Evolutionary conservation across 2,113 vertebrate species (phyloP).

Genomic region (Oryzias javanicus): DNA sequence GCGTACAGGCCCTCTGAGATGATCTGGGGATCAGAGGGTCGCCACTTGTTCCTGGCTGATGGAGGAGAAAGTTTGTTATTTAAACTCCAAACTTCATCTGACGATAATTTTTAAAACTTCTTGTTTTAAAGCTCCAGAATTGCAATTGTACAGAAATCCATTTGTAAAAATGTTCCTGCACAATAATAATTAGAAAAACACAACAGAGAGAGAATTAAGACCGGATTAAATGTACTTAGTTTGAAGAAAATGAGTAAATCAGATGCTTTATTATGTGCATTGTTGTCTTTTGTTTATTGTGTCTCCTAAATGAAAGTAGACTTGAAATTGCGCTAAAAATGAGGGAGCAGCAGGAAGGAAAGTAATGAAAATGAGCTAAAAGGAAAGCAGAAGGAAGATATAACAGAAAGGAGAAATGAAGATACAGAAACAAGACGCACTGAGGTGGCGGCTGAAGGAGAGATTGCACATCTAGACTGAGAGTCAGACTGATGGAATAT

Average conservation of each 20-base stretch:
- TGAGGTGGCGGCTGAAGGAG: not conserved
- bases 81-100: not conserved
- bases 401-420: slow-evolving; percentile 17
- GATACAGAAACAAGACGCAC: slow-evolving; percentile 12
- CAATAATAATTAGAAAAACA: too few relatives aligned
- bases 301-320: not conserved
- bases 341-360: slow-evolving; percentile 1
- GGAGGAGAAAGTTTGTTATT: slow-evolving; percentile 12
- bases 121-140: not conserved
- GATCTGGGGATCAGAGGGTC: slow-evolving; percentile 96
- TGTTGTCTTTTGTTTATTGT: too few relatives aligned
- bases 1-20: slow-evolving; percentile 97
- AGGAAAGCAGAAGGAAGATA: slow-evolving; percentile 1
- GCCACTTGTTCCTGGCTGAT: slow-evolving; percentile 97
- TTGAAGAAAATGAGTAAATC: too few relatives aligned
- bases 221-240: too few relatives aligned
- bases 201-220: too few relatives aligned
- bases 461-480: not conserved
- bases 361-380: not conserved
- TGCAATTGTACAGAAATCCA: not conserved
- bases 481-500: not conserved
- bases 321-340: slow-evolving; percentile 1
- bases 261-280: too few relatives aligned
- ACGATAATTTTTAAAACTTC: not conserved
- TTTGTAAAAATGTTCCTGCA: not conserved